These are phyloP conservation scores for Girardinus metallicus DNA, from an alignment of 2,797 vertebrate genomes.

Conservation along the genomic window DNA sequence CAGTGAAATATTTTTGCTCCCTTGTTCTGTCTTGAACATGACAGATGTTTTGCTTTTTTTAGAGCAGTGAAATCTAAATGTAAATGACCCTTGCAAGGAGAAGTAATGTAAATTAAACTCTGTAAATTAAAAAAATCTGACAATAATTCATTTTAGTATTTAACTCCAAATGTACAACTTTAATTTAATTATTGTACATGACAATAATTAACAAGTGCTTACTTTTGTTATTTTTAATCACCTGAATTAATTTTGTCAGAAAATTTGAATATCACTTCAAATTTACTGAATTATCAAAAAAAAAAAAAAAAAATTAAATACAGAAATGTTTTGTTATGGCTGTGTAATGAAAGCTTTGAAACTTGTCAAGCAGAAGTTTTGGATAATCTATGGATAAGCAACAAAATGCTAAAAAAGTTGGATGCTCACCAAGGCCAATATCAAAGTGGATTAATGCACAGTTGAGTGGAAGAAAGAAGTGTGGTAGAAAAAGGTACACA, in stretches of 20 bases:
- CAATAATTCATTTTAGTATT: not conserved
- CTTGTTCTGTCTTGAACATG: constrained; percentile 44
- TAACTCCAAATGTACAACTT: not conserved
- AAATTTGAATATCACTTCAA: not conserved
- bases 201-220: not conserved
- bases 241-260: not conserved
- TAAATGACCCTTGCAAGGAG: not conserved
- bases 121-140: not conserved
- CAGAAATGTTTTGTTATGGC: not conserved
- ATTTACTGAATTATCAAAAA: not conserved
- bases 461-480: not conserved
- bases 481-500: not conserved
- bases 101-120: not conserved
- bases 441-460: not conserved
- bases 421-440: not conserved
- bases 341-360: not conserved
- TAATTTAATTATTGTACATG: not conserved
- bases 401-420: not conserved
- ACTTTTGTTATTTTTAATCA: not conserved
- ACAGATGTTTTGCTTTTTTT: constrained; percentile 34
- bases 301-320: not conserved
- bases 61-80: constrained; percentile 9
- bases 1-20: constrained; percentile 37
- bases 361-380: not conserved
- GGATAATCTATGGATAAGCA: not conserved